These are phyloP conservation scores for Camptogramma bilineatum DNA, from an alignment of 2,888 invertebrate genomes.

Conservation along the genomic window DNA sequence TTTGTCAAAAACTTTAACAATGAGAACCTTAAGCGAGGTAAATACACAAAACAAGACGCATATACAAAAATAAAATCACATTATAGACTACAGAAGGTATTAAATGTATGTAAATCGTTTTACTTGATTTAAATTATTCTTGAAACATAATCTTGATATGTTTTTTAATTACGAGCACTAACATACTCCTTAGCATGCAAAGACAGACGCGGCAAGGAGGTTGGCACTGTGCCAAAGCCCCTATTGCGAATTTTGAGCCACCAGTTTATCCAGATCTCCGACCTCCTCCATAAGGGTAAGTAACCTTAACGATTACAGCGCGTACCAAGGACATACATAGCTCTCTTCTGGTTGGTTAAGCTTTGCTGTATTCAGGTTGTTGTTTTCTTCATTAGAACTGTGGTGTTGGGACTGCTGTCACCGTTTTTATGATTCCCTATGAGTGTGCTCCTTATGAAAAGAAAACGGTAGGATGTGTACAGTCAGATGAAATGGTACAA, in stretches of 20 bases:
- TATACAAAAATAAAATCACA: too few relatives aligned
- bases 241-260: constrained; percentile 63
- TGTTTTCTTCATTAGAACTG: constrained; percentile 67
- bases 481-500: not conserved
- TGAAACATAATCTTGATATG: constrained; percentile 12
- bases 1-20: too few relatives aligned
- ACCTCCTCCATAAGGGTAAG: constrained; percentile 46
- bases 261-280: constrained; percentile 60
- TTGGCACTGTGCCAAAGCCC: constrained; percentile 66
- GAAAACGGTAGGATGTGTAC: not conserved
- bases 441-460: constrained; percentile 12
- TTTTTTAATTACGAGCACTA: constrained; percentile 56
- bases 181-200: constrained; percentile 51
- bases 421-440: constrained; percentile 25
- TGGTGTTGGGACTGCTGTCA: constrained; percentile 53
- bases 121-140: not conserved
- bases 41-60: too few relatives aligned
- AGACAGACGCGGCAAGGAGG: constrained; percentile 60
- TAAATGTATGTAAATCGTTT: too few relatives aligned
- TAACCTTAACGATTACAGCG: constrained; percentile 40
- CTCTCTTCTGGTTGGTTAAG: constrained; percentile 52
- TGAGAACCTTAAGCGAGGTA: too few relatives aligned
- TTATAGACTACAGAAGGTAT: too few relatives aligned
- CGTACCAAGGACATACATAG: constrained; percentile 49
- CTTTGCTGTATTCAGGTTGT: constrained; percentile 59